Evolutionary conservation across 2,113 vertebrate species (phyloP).

Genomic region (Pseudorhombus dupliciocellatus): DNA sequence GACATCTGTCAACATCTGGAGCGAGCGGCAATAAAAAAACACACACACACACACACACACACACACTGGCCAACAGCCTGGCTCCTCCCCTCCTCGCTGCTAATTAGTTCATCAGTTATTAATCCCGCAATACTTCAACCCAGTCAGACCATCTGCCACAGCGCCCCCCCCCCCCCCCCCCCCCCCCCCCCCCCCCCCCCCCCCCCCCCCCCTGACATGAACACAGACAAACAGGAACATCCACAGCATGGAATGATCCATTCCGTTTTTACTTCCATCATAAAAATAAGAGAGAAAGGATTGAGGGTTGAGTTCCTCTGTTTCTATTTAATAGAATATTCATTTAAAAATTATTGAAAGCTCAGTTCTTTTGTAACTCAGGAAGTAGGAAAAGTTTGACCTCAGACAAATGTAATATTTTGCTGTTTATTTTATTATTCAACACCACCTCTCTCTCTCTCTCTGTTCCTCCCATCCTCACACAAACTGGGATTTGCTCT

Average conservation of each 20-base stretch:
- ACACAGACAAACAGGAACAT: background rate
- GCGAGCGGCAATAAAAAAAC: constrained; percentile 28
- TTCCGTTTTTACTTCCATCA: background rate
- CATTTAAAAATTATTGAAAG: too few species aligned
- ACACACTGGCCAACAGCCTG: constrained; percentile 6
- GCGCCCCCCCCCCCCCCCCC: constrained; percentile 11
- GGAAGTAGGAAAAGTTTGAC: too few species aligned
- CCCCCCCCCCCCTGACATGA: constrained; percentile 7
- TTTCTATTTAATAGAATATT: too few species aligned
- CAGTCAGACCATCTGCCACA: constrained; percentile 74
- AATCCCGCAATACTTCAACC: constrained; percentile 73
- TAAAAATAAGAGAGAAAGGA: too few species aligned
- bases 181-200: constrained; percentile 23
- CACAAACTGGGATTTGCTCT: constrained; percentile 41
- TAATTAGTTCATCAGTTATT: constrained; percentile 72
- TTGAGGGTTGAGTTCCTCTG: too few species aligned
- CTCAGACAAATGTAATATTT: too few species aligned
- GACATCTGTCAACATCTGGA: constrained; percentile 23
- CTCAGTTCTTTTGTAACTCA: too few species aligned
- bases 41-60: too few species aligned
- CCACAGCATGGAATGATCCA: too few species aligned
- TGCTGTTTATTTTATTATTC: background rate
- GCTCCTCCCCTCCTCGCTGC: constrained; percentile 28
- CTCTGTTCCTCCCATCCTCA: too few species aligned
- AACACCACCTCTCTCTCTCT: constrained; percentile 4